Percentiles rank a stretch among this genome's conserved stretches.
Evolutionary conservation across 2,113 vertebrate species (phyloP).

Genomic region (Cynocephalus volans): DNA sequence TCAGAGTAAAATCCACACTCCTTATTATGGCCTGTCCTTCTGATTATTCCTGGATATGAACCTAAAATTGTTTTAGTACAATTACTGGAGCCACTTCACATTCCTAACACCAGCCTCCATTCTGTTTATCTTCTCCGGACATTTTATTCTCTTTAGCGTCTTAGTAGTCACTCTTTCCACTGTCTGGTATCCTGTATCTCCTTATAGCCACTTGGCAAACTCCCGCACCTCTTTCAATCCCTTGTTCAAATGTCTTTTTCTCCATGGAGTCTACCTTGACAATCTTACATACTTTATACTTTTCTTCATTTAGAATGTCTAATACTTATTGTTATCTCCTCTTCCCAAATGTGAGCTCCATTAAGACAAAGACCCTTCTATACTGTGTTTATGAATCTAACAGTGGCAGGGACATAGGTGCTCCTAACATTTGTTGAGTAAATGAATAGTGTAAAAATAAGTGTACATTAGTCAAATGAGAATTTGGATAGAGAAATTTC

Average conservation of each 20-base stretch:
- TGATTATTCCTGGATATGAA: not conserved
- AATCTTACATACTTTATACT: not conserved
- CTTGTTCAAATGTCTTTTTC: not conserved
- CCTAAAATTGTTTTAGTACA: not conserved
- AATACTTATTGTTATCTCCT: not conserved
- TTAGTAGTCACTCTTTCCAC: not conserved
- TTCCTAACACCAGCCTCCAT: not conserved
- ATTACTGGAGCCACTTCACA: not conserved
- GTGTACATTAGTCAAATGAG: not conserved
- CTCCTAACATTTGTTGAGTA: not conserved
- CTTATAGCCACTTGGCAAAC: not conserved
- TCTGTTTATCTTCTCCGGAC: not conserved
- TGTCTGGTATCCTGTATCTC: not conserved
- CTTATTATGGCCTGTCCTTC: not conserved
- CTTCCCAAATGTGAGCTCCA: not conserved
- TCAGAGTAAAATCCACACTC: not conserved
- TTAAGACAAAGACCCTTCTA: not conserved
- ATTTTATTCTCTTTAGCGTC: not conserved
- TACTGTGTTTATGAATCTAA: not conserved
- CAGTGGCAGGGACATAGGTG: not conserved
- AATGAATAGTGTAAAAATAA: not conserved
- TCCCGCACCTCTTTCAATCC: not conserved
- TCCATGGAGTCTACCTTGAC: fast-evolving
- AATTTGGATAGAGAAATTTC: not conserved
- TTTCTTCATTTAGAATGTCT: not conserved